Base-by-base conservation (phyloP, 2,888 invertebrate species). In the Dioctria linearis region DNA sequence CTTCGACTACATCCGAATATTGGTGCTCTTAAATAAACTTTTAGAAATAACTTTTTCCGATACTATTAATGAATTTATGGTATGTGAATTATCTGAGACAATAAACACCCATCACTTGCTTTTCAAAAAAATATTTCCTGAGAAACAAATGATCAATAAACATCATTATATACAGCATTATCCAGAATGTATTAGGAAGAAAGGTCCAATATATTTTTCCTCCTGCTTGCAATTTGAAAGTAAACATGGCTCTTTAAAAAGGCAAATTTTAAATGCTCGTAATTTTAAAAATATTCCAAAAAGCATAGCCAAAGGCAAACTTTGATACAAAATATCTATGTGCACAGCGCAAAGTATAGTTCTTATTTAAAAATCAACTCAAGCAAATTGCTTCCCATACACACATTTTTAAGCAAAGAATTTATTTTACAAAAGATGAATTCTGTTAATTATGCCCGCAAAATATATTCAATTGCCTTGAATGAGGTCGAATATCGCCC, bases 241-340 rank as follows among this genome's bases (percentile, higher is more conserved):
- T 42, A 78, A 78, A 51, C 78, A 78, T 40, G 67, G 78, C 40
- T n/a, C 42, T 8, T 67, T 78, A 42, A 78, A 78, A 11, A 11
- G 37, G 11, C 79, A 79, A 69, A 69, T 79, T 59, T 37, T 79
- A 13, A 59, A n/a, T 9, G 46, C 54, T 37, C 49, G 51, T 5
- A 75, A 75, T 65, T 80, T 73, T 73, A 80, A 80, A 61, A 80
- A 80, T 54, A 13, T 80, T 13, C 80, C 73, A 61, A 80, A 65
- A 40, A 79, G 79, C 57, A 43, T 79, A n/a, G 71, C 42, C 4
- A 80, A 80, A n/a, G n/a, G n/a, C n/a, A n/a, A n/a, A n/a, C n/a
- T n/a, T n/a, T n/a, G n/a, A n/a, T n/a, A n/a, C n/a, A n/a, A n/a
- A n/a, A n/a, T n/a, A n/a, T n/a, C n/a, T n/a, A n/a, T n/a, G n/a